phyloP scores from a whole-genome alignment of 2,113 vertebrate genomes.

The Antechinus stuartii region DNA sequence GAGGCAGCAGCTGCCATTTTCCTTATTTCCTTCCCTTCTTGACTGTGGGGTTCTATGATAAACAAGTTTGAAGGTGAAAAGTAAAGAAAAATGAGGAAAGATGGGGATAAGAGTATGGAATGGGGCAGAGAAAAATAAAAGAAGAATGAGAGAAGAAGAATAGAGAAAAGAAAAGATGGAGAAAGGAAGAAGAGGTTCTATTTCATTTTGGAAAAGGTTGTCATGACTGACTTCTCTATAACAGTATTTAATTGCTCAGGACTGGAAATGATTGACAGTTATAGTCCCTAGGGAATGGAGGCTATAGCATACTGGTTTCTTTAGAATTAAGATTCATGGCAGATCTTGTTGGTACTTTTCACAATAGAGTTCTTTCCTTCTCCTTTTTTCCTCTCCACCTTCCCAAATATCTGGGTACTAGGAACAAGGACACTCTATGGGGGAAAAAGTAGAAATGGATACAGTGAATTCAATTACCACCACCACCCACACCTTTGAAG shows the following conservation, averaged over 20 bases:
- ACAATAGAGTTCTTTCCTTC: neutral
- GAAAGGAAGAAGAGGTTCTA: neutral
- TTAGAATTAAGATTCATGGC: neutral
- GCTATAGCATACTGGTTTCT: neutral
- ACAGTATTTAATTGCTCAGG: neutral
- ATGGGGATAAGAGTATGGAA: neutral
- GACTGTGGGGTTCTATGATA: neutral
- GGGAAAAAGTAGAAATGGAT: neutral
- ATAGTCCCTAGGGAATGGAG: neutral
- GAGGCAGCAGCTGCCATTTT: neutral
- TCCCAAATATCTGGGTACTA: neutral
- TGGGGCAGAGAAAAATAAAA: neutral
- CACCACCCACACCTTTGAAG: neutral
- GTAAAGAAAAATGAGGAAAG: neutral
- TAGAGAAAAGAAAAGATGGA: neutral
- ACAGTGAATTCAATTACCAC: neutral
- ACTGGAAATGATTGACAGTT: neutral
- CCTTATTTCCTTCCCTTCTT: neutral
- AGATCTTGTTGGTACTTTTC: neutral
- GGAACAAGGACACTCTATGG: neutral
- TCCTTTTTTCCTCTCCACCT: neutral
- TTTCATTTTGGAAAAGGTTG: neutral
- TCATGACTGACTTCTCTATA: neutral
- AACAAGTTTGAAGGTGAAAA: neutral
- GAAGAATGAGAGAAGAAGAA: neutral